Base-by-base conservation (phyloP, 2,888 invertebrate genomes). In the Therioaphis trifolii region DNA sequence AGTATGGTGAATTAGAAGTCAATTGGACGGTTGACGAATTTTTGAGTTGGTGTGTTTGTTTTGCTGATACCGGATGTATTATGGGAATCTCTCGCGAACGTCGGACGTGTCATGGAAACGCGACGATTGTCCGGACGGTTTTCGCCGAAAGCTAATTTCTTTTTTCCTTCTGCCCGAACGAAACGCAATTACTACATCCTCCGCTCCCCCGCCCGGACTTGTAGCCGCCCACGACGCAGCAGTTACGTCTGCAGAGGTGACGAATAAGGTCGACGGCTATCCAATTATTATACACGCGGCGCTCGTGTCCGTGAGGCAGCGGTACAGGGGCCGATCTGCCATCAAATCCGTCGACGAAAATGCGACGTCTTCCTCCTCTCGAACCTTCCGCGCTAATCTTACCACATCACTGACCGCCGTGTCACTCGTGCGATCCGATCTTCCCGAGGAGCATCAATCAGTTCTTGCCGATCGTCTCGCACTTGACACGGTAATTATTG, bases 181-280 rank as follows among this genome's bases (percentile, higher is more conserved):
- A n/a, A n/a, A n/a, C n/a, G n/a, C n/a, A n/a, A n/a, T n/a, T n/a
- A n/a, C n/a, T n/a, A n/a, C n/a, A n/a, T n/a, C n/a, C n/a, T n/a
- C n/a, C n/a, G n/a, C n/a, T n/a, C n/a, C n/a, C n/a, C n/a, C n/a
- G n/a, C n/a, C n/a, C n/a, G n/a, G n/a, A n/a, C n/a, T n/a, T 52
- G 52, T 52, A 15, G 18, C 52, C 18, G 52, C 35, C 35, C 3
- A 3, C 35, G 35, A 3, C 35, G 35, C 35, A 35, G 35, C 35
- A 3, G 35, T 35, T 7, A 35, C 35, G 35, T 49, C 4, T 46
- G 35, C 21, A 15, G 46, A 77, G 18, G 77, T 66, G 77, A 63
- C 77, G 66, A 66, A 77, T 35, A 21, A 66, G 66, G 63, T 77
- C 77, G 49, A 77, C 49, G 35, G 29, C 15, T 66, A 66, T 77